Percentiles rank a stretch among this genome's conserved stretches.
These are phyloP conservation scores for Euschistus heros DNA, from an alignment of 1,140 invertebrate species.

Conservation along the genomic window DNA sequence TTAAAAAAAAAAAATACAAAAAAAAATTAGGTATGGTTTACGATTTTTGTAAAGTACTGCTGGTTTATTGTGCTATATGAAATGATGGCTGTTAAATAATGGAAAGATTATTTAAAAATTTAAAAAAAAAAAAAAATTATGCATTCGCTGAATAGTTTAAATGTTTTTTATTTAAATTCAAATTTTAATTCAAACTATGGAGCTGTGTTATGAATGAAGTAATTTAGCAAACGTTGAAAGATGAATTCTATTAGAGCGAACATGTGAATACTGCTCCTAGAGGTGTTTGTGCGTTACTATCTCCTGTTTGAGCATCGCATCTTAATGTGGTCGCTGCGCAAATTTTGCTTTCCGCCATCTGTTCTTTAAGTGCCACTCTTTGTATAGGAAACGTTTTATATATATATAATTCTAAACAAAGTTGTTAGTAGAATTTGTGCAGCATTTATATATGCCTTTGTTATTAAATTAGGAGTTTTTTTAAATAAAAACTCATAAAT, in stretches of 20 bases:
- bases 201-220: background rate
- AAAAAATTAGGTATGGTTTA: background rate
- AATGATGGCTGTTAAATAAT: background rate
- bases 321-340: background rate
- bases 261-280: background rate
- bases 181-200: background rate
- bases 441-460: constrained; percentile 7
- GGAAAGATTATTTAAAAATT: background rate
- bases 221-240: background rate
- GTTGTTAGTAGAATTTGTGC: constrained; percentile 1
- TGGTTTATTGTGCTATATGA: constrained; percentile 1
- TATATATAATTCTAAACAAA: background rate
- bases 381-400: background rate
- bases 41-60: constrained; percentile 1
- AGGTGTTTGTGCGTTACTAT: background rate
- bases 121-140: background rate
- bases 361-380: constrained; percentile 10
- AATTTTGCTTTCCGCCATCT: constrained; percentile 7
- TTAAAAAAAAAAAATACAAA: background rate
- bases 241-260: background rate
- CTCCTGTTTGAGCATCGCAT: background rate
- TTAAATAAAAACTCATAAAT: background rate
- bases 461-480: background rate
- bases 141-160: background rate
- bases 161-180: background rate